Percentiles rank a stretch among this genome's conserved stretches.
Conservation (phyloP, 2,797 vertebrate species). For the Sternotherus odoratus region DNA sequence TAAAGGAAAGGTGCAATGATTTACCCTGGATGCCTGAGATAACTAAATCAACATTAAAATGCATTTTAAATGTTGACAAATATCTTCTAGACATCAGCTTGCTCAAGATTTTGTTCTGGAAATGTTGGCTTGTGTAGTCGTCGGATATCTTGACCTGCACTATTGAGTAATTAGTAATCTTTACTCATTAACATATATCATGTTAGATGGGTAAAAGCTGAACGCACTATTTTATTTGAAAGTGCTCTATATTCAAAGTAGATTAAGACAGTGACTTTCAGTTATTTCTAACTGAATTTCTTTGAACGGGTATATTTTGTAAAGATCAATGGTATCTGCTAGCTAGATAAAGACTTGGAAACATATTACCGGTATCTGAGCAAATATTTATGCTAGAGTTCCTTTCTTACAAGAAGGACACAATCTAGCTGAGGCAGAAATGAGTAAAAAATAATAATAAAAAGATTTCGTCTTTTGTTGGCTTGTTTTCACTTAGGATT, state of each 20-base stretch:
- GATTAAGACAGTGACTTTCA: neutral
- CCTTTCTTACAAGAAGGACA: neutral
- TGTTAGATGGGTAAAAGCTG: neutral
- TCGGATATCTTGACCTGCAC: neutral
- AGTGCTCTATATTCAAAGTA: neutral
- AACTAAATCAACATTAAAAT: neutral
- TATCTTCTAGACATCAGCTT: neutral
- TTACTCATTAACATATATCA: neutral
- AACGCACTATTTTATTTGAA: neutral
- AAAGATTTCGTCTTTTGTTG: neutral
- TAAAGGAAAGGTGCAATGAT: neutral
- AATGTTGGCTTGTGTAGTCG: neutral
- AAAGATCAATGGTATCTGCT: neutral
- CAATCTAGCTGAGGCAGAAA: neutral
- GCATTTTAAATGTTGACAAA: neutral
- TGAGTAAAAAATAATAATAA: neutral
- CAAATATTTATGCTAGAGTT: neutral
- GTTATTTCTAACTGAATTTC: neutral
- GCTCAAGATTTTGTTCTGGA: neutral
- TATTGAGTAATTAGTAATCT: neutral
- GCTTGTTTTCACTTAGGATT: neutral
- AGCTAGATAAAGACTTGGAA: neutral
- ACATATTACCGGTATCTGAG: neutral
- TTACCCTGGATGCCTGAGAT: neutral
- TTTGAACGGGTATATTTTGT: neutral